Evolutionary conservation across 2,888 invertebrate genomes (phyloP), one percentile per base, ranked within the genome.

Genomic region (Yponomeuta malinellus): DNA sequence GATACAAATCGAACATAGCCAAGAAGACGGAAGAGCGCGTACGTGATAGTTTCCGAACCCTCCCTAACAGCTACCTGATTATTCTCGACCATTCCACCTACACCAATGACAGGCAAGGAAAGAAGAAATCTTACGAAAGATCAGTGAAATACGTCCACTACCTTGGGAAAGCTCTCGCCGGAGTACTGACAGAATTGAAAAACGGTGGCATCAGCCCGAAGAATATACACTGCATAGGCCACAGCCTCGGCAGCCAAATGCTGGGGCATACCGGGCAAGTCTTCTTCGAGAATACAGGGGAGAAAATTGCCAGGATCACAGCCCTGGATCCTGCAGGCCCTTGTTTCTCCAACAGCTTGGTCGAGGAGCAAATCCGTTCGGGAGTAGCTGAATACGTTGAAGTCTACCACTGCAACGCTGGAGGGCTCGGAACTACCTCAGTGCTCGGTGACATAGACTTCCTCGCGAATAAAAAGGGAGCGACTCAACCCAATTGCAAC

Each of bases 331-430:
- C 92, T 2, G 92, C 92, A 69, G 91, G 91, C 0, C 92, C 92
- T 5, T 92, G 91, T 72, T 92, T 89, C 73, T 82, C 87, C 0
- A 86, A 88, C 37, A 87, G 85, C 71, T 75, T 82, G 0, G 82
- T 86, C 2, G 78, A 89, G 67, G 87, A 92, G 29, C 89, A 93
- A 74, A 80, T 95, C 0, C 87, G 93, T 69, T 85, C 90, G 31
- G 90, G 90, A 6, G 93, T 94, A 43, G 94, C 94, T 0, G 85
- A 89, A 0, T 93, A 94, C 75, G 94, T 94, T 0, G 94, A 94
- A 77, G 90, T 93, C 0, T 90, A 94, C 73, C 94, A 94, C 77
- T 94, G 94, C 48, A 94, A 94, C 74, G 92, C 92, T 72, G 94
- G 93, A 15, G 87, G 86, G 0, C 78, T 93, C 2, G 93, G 93